Percentiles rank a stretch among this genome's conserved stretches.
phyloP scores from a whole-genome alignment of 2,113 vertebrate genomes.

The Pelodiscus sinensis region DNA sequence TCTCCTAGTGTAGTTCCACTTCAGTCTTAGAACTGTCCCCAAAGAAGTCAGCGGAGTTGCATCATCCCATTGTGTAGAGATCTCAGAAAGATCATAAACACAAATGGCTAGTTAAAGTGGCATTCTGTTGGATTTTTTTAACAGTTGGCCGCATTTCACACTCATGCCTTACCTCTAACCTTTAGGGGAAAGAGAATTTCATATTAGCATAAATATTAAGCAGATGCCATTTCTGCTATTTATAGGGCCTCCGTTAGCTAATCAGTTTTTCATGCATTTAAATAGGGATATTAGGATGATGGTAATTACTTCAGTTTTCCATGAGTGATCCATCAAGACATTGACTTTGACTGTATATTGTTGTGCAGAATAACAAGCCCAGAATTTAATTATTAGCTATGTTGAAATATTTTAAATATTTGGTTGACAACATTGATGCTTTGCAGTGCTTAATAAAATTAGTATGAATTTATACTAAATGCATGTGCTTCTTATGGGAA shows the following conservation, averaged over 20 bases:
- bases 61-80: not conserved
- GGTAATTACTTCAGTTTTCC: constrained; percentile 85
- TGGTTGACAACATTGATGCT: constrained; percentile 33
- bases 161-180: constrained; percentile 79
- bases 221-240: constrained; percentile 80
- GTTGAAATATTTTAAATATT: constrained; percentile 50
- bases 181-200: constrained; percentile 81
- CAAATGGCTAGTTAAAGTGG: not conserved
- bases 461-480: not conserved
- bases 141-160: constrained; percentile 73
- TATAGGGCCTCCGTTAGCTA: constrained; percentile 85
- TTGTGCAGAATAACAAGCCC: constrained; percentile 68
- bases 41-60: not conserved
- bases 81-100: not conserved
- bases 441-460: not conserved
- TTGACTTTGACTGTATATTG: constrained; percentile 72
- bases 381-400: constrained; percentile 69
- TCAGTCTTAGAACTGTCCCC: not conserved
- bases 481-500: not conserved
- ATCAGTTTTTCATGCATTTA: constrained; percentile 96
- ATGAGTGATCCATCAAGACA: constrained; percentile 82
- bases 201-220: constrained; percentile 87
- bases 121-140: constrained; percentile 3
- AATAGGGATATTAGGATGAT: constrained; percentile 95
- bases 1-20: not conserved